A percentile compares a stretch with the other conserved stretches of the same genome.
Evolutionary conservation across 2,888 invertebrate genomes (phyloP).

Genomic region (Cephus sareptanus): DNA sequence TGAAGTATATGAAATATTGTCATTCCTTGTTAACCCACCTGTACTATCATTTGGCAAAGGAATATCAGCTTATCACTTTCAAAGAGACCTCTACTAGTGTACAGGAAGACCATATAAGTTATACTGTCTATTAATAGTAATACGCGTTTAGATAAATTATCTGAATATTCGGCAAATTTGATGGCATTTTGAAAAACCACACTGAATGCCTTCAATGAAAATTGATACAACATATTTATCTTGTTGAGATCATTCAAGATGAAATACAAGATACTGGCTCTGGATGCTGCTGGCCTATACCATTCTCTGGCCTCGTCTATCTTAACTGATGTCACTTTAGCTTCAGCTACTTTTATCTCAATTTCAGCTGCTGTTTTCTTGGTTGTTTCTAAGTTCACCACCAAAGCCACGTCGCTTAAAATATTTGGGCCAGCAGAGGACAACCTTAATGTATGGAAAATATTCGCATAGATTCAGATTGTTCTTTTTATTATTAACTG

Average conservation of each 20-base stretch:
- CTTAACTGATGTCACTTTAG: conserved; percentile 84
- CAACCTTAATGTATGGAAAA: conserved; percentile 67
- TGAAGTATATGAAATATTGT: neutral
- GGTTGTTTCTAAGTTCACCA: conserved; percentile 92
- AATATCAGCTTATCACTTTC: conserved; percentile 93
- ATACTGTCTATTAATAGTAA: conserved; percentile 86
- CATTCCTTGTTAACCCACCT: conserved; percentile 67
- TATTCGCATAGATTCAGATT: neutral
- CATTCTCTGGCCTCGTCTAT: conserved; percentile 92
- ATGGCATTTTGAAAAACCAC: conserved; percentile 92
- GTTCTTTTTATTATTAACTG: neutral
- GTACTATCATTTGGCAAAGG: conserved; percentile 85
- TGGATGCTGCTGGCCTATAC: conserved; percentile 86
- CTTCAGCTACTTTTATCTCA: conserved; percentile 86
- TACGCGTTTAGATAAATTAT: conserved; percentile 80
- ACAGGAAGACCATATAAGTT: conserved; percentile 86
- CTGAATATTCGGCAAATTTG: conserved; percentile 74
- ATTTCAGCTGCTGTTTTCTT: conserved; percentile 94
- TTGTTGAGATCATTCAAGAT: conserved; percentile 91
- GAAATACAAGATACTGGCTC: conserved; percentile 93
- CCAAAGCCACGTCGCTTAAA: conserved; percentile 88
- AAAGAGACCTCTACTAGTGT: conserved; percentile 91
- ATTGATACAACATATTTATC: conserved; percentile 96
- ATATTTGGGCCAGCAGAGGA: conserved; percentile 94
- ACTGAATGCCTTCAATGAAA: conserved; percentile 93